Base-by-base conservation (phyloP, 2,113 vertebrate species). In the Eubucco bourcierii region DNA sequence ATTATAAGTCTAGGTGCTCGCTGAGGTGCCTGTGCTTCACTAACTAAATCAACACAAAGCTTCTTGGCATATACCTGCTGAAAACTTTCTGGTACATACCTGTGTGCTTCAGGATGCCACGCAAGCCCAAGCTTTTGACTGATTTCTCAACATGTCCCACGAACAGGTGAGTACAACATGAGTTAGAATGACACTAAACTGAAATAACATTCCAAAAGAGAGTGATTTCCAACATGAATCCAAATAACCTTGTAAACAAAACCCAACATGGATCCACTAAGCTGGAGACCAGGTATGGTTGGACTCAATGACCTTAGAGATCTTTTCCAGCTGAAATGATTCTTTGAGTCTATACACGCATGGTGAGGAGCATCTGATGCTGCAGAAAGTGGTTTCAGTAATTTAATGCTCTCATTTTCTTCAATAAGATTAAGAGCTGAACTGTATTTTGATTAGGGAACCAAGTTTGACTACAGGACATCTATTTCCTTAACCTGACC, bases 121-220 rank as follows among this genome's bases (percentile, higher is more conserved):
- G 4, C 15, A 17, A 58, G 10, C 2, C 0, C 0, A 41, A 18
- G 1, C 11, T 63, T 59, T 31, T 87, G 21, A 24, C 3, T 55
- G 53, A 70, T 55, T 76, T 56, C 59, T 74, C 53, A 53, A 1
- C 15, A 17, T 29, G 37, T 19, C 13, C 74, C 29, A n/a, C 12
- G 23, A 82, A 58, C 4, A 89, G 65, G 2, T 4, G 6, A 77
- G 16, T 33, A 21, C 13, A 58, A 89, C 6, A 58, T 37, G 46
- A 61, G 10, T 50, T 41, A 50, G 24, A 63, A 1, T 5, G 33
- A 33, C 2, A 29, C 11, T 68, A 28, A 56, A 53, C 5, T 2
- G 2, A 4, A 80, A 12, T 12, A 63, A n/a, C 4, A 28, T 5
- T 11, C 10, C 31, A 2, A 31, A 79, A 66, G 7, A 66, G 10